A percentile compares a stretch with the other conserved stretches of the same genome.
These are phyloP conservation scores for Jacana jacana DNA, from an alignment of 2,113 vertebrate genomes.

Conservation along the genomic window DNA sequence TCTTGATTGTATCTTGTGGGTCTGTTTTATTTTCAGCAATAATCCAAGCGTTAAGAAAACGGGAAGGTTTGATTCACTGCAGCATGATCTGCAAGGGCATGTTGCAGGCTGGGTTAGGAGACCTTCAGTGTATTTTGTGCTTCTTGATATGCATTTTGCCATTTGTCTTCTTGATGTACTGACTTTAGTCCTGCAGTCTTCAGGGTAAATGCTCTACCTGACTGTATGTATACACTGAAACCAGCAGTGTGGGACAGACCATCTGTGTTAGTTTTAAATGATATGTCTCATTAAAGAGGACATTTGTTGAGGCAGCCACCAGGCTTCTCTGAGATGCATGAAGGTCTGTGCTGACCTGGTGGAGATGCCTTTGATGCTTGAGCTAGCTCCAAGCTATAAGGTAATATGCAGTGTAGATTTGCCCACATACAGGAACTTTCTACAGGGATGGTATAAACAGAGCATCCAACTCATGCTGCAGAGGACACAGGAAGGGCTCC, in stretches of 20 bases:
- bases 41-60: background rate
- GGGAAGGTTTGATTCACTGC: background rate
- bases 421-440: background rate
- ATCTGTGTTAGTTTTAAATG: background rate
- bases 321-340: background rate
- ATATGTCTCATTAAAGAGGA: background rate
- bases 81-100: background rate
- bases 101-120: background rate
- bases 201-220: background rate
- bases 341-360: background rate
- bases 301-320: background rate
- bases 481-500: background rate
- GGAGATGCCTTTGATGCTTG: background rate
- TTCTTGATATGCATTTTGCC: background rate
- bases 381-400: background rate
- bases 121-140: background rate
- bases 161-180: background rate
- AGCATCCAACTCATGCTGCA: background rate
- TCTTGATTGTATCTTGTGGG: background rate
- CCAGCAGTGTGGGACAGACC: background rate
- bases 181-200: background rate
- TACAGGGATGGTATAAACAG: background rate
- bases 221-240: background rate
- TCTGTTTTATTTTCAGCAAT: background rate
- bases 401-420: background rate